Evolutionary conservation across 2,888 invertebrate species (phyloP).

Genomic region (Choristoneura rosaceana): DNA sequence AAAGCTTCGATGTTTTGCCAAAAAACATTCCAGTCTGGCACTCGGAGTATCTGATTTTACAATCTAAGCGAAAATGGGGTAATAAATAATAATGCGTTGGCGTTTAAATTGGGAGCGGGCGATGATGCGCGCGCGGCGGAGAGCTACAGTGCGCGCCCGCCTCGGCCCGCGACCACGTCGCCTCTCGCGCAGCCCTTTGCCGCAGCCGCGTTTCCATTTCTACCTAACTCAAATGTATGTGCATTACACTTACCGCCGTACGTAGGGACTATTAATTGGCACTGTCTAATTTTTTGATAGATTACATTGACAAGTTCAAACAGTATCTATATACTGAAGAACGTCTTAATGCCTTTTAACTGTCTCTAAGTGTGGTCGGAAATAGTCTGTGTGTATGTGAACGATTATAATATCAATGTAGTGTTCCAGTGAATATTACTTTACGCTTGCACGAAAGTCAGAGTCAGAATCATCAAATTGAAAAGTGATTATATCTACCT

Average conservation of each 20-base stretch:
- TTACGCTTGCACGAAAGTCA: background rate
- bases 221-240: slow-evolving; percentile 43
- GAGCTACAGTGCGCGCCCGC: slow-evolving; percentile 36
- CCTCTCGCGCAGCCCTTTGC: slow-evolving; percentile 39
- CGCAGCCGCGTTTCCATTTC: slow-evolving; percentile 39
- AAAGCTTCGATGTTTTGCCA: slow-evolving; percentile 61
- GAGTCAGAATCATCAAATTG: background rate
- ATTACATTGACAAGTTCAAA: background rate
- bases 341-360: background rate
- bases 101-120: slow-evolving; percentile 59
- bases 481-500: background rate
- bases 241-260: slow-evolving; percentile 12
- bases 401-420: background rate
- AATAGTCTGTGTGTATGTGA: slow-evolving; percentile 9
- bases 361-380: background rate
- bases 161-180: slow-evolving; percentile 36
- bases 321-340: too few relatives aligned
- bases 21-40: slow-evolving; percentile 61
- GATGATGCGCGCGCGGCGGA: slow-evolving; percentile 36
- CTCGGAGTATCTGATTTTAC: slow-evolving; percentile 65
- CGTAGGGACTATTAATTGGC: background rate
- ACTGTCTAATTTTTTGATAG: background rate
- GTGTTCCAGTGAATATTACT: slow-evolving; percentile 4
- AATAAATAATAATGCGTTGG: slow-evolving; percentile 77
- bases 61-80: slow-evolving; percentile 68